phyloP scores from a whole-genome alignment of 2,113 vertebrate genomes.

The Pristiophorus japonicus region DNA sequence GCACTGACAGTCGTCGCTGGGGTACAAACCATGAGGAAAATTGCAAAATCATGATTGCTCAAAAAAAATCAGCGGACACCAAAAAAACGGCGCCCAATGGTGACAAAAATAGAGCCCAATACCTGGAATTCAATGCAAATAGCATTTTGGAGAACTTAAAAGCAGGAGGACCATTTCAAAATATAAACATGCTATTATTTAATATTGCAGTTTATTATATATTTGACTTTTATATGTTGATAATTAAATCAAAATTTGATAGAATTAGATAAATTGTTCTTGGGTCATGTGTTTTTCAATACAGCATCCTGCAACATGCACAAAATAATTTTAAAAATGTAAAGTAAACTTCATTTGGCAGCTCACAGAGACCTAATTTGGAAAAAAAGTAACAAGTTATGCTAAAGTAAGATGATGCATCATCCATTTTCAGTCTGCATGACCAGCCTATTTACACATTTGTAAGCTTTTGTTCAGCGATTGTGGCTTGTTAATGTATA shows the following conservation, averaged over 20 bases:
- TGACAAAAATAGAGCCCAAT: too few species aligned
- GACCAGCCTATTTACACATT: not conserved
- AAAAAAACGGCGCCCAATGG: too few species aligned
- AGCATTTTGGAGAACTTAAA: not conserved
- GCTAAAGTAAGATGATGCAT: not conserved
- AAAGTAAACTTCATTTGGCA: not conserved
- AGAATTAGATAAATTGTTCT: not conserved
- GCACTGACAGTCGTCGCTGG: too few species aligned
- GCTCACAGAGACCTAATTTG: slow-evolving; percentile 12
- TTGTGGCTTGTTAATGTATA: not conserved
- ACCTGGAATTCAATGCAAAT: not conserved
- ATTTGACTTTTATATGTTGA: not conserved
- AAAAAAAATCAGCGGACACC: too few species aligned
- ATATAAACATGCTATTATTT: not conserved
- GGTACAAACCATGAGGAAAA: too few species aligned
- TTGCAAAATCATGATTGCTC: too few species aligned
- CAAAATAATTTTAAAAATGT: not conserved
- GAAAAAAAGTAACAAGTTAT: not conserved
- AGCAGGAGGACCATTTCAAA: not conserved
- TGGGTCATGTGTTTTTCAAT: not conserved
- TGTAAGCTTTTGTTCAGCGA: slow-evolving; percentile 12
- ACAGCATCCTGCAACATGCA: not conserved
- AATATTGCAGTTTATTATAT: not conserved
- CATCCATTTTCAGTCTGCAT: not conserved
- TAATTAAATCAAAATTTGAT: not conserved